A percentile compares a stretch with the other conserved stretches of the same genome.
Evolutionary conservation across 1,140 invertebrate species (phyloP).

Genomic region (Drosophila nebulosa): DNA sequence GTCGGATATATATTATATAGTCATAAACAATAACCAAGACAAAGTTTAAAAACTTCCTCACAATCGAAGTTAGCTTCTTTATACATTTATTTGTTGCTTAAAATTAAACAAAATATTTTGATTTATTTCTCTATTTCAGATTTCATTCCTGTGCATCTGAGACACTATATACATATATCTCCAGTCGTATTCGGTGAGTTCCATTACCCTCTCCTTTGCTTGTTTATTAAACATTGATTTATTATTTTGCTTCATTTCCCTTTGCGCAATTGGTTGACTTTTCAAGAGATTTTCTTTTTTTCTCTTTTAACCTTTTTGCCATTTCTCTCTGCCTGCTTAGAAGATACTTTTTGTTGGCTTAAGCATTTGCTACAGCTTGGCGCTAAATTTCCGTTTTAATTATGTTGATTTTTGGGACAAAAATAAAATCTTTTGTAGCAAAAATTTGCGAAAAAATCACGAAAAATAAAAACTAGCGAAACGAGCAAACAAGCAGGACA

Average conservation of each 20-base stretch:
- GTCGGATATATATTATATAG: too few relatives aligned
- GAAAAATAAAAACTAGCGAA: not conserved
- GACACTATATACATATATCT: not conserved
- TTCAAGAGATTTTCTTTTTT: too few relatives aligned
- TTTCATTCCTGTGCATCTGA: not conserved
- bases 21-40: too few relatives aligned
- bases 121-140: not conserved
- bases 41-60: too few relatives aligned
- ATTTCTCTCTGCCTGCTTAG: too few relatives aligned
- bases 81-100: not conserved
- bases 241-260: not conserved
- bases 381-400: not conserved
- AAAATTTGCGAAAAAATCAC: not conserved
- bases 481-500: not conserved
- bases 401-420: not conserved
- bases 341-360: not conserved
- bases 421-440: not conserved
- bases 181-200: not conserved
- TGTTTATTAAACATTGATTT: not conserved
- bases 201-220: too few relatives aligned
- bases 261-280: not conserved
- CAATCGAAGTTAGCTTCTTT: too few relatives aligned
- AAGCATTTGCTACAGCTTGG: not conserved
- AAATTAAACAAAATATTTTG: not conserved
- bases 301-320: not conserved